These are phyloP conservation scores for Platysteira castanea DNA, from an alignment of 2,113 vertebrate genomes.

Conservation along the genomic window DNA sequence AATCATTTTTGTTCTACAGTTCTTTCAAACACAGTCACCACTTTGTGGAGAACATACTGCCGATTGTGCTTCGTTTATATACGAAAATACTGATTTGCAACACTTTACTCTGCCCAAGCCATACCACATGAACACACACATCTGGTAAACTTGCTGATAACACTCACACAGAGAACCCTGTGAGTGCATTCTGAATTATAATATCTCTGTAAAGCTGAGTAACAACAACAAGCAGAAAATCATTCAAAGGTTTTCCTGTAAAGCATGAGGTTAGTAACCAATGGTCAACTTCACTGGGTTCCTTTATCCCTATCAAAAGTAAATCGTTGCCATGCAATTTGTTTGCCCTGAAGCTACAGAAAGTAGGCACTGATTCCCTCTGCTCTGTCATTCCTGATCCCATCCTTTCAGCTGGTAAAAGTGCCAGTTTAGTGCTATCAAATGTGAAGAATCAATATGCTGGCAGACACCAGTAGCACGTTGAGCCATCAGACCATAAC, in stretches of 20 bases:
- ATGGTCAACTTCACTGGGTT: neutral
- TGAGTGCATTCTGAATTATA: neutral
- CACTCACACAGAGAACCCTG: neutral
- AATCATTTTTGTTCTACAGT: neutral
- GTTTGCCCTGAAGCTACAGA: slow-evolving; percentile 32
- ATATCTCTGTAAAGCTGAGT: neutral
- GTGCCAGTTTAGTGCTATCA: slow-evolving; percentile 45
- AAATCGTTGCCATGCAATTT: slow-evolving; percentile 10
- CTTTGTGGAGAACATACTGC: neutral
- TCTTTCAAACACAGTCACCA: neutral
- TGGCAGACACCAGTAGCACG: slow-evolving; percentile 47
- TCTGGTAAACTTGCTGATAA: neutral
- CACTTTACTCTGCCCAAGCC: neutral
- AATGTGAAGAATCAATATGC: slow-evolving; percentile 62
- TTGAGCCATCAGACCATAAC: slow-evolving; percentile 56
- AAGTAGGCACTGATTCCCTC: neutral
- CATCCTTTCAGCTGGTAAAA: slow-evolving; percentile 7
- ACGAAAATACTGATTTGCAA: neutral
- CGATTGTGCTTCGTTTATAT: neutral
- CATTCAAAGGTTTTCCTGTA: slow-evolving; percentile 11
- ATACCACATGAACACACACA: neutral
- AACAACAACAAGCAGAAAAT: slow-evolving; percentile 25
- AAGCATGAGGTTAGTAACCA: neutral
- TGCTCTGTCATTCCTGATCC: slow-evolving; percentile 31
- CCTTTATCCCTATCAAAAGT: slow-evolving; percentile 39